phyloP scores from a whole-genome alignment of 1,140 invertebrate species.

The Tetramorium alpestre region DNA sequence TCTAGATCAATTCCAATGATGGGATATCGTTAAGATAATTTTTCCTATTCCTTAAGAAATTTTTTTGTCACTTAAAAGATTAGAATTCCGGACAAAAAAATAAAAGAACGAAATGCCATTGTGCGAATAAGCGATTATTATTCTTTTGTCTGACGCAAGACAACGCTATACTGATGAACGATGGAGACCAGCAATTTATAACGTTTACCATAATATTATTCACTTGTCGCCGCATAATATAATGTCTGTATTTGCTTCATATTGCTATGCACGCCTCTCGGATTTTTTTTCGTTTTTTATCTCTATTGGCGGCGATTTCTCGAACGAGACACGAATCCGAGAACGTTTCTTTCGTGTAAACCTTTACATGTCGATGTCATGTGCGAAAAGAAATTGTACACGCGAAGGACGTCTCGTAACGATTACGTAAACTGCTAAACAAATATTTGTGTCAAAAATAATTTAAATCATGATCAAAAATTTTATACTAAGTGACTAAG shows the following conservation, averaged over 20 bases:
- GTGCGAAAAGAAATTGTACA: neutral
- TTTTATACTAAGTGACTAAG: neutral
- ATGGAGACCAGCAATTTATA: conserved; percentile 73
- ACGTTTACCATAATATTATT: conserved; percentile 74
- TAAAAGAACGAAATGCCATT: neutral
- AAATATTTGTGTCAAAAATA: neutral
- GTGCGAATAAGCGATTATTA: conserved; percentile 21
- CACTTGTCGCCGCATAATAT: conserved; percentile 71
- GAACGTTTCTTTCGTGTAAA: neutral
- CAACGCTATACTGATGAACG: conserved; percentile 74
- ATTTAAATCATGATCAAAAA: neutral
- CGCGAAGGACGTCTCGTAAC: neutral
- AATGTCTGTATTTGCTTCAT: conserved; percentile 48
- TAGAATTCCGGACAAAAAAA: neutral
- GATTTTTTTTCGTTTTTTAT: neutral
- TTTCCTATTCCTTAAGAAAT: neutral
- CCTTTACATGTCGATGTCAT: neutral
- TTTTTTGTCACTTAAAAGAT: neutral
- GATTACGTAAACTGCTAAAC: conserved; percentile 5
- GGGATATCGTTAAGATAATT: neutral
- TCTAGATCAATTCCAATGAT: neutral
- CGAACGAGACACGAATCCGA: neutral
- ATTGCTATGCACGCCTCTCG: neutral
- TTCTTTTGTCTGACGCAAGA: conserved; percentile 63
- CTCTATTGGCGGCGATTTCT: neutral